Conservation (phyloP, 1,140 invertebrate species). For the Tetragnatha versicolor region DNA sequence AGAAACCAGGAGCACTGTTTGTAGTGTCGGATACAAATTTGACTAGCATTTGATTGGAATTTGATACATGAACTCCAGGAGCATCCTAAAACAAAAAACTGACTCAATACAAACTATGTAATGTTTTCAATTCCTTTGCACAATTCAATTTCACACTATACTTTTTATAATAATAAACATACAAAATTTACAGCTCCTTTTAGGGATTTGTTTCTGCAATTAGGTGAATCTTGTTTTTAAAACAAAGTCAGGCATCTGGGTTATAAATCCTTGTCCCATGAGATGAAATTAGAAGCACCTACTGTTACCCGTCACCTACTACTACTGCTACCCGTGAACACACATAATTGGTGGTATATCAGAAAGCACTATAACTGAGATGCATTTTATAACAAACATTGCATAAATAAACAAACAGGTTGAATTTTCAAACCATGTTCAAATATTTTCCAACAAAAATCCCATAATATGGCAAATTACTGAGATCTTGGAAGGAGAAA, state of each 20-base stretch:
- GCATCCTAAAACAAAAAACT: conserved; percentile 64
- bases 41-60: conserved; percentile 69
- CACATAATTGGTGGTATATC: no score
- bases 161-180: not conserved
- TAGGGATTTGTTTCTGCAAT: not conserved
- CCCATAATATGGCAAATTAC: no score
- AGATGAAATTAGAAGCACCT: not conserved
- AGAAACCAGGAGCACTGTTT: conserved; percentile 74
- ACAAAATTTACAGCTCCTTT: no score
- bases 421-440: no score
- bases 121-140: not conserved
- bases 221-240: no score
- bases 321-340: no score
- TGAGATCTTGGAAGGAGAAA: no score
- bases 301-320: not conserved
- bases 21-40: conserved; percentile 72
- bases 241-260: not conserved
- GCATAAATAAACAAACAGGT: no score
- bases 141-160: no score
- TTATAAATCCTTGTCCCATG: not conserved
- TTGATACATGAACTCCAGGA: conserved; percentile 68
- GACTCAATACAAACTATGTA: not conserved
- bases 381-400: no score
- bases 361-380: no score
- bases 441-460: no score